Percentiles rank a stretch among this genome's conserved stretches.
Evolutionary conservation across 2,797 vertebrate genomes (phyloP).

Genomic region (Amniataba percoides): DNA sequence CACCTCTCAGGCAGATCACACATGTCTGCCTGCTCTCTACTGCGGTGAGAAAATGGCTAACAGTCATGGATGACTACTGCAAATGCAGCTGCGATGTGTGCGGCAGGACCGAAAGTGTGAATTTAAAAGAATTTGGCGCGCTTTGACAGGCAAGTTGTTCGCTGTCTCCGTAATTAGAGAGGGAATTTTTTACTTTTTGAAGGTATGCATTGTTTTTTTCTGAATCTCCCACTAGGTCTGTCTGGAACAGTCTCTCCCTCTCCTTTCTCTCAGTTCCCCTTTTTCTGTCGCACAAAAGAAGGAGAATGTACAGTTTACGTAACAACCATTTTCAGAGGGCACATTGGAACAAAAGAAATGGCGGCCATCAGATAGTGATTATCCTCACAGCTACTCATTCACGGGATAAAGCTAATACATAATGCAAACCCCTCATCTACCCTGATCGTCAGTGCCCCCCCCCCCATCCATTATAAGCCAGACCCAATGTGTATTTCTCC

Average conservation of each 20-base stretch:
- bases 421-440: conserved; percentile 70
- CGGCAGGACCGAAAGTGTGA: conserved; percentile 11
- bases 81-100: conserved; percentile 32
- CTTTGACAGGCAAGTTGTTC: conserved; percentile 17
- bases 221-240: conserved; percentile 6
- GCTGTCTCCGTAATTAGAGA: conserved; percentile 20
- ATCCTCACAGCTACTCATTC: conserved; percentile 65
- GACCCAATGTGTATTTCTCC: conserved; percentile 73
- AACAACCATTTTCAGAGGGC: conserved; percentile 58
- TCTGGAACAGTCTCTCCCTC: background rate
- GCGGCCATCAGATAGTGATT: conserved; percentile 68
- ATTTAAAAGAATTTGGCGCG: background rate
- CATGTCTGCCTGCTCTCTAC: conserved; percentile 59
- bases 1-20: conserved; percentile 78
- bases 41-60: conserved; percentile 72
- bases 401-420: conserved; percentile 71
- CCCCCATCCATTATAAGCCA: conserved; percentile 70
- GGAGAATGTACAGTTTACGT: conserved; percentile 55
- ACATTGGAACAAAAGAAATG: conserved; percentile 67
- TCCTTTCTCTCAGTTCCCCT: background rate
- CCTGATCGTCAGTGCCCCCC: conserved; percentile 33
- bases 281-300: conserved; percentile 47
- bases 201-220: conserved; percentile 30
- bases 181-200: conserved; percentile 18
- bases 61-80: conserved; percentile 40